Conservation (phyloP, 1,140 invertebrate species). For the Rhyzopertha dominica region DNA sequence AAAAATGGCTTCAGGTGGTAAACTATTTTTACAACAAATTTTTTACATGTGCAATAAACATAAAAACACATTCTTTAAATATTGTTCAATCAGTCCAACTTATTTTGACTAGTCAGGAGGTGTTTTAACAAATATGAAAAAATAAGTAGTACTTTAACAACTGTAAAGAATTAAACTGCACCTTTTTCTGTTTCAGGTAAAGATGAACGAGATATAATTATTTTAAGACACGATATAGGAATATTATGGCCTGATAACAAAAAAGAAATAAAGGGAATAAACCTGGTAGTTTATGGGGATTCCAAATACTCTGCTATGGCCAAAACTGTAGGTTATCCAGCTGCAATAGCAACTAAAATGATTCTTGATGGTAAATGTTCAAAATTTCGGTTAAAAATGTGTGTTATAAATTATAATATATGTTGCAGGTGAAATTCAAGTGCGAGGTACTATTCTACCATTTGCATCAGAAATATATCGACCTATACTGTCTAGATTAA, state of each 20-base stretch:
- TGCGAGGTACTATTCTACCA: slow-evolving; percentile 85
- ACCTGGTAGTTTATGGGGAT: slow-evolving; percentile 91
- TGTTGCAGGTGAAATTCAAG: slow-evolving; percentile 86
- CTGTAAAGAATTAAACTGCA: too few species aligned
- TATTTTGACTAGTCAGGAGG: too few species aligned
- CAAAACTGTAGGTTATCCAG: slow-evolving; percentile 92
- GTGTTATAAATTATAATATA: too few species aligned
- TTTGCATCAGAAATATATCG: slow-evolving; percentile 87
- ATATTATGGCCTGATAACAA: slow-evolving; percentile 87
- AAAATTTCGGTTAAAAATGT: background rate
- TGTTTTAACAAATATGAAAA: too few species aligned
- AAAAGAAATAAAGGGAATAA: slow-evolving; percentile 80
- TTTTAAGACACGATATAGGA: slow-evolving; percentile 89
- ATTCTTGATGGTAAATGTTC: slow-evolving; percentile 77
- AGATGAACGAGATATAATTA: slow-evolving; percentile 88
- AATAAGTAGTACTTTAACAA: too few species aligned
- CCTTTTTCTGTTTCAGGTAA: slow-evolving; percentile 52
- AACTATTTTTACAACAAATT: too few species aligned
- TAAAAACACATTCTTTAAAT: too few species aligned
- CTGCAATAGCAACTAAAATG: slow-evolving; percentile 97
- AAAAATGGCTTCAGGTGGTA: too few species aligned
- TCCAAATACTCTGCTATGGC: slow-evolving; percentile 89
- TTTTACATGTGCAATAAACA: too few species aligned
- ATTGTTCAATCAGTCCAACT: too few species aligned
- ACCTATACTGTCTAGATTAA: slow-evolving; percentile 79